phyloP scores from a whole-genome alignment of 2,888 invertebrate genomes.

The Drosophila helvetica region DNA sequence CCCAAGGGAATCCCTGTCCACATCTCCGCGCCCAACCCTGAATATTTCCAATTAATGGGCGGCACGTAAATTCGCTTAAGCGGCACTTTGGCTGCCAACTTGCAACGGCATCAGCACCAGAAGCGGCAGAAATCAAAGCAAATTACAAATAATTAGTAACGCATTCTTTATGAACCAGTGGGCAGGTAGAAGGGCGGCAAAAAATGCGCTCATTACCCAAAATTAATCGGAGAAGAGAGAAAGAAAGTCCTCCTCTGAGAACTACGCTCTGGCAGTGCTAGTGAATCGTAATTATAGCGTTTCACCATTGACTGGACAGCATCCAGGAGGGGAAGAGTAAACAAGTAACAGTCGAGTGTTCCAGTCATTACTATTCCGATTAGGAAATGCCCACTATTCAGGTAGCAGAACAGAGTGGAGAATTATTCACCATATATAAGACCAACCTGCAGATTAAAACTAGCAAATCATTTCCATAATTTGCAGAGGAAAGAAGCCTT shows the following conservation, averaged over 20 bases:
- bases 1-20: neutral
- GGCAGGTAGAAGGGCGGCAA: neutral
- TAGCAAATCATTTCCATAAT: too few relatives aligned
- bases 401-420: too few relatives aligned
- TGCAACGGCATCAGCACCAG: conserved; percentile 18
- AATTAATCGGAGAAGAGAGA: conserved; percentile 30
- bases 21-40: neutral
- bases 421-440: too few relatives aligned
- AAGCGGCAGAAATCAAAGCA: conserved; percentile 60
- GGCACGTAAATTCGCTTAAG: conserved; percentile 61
- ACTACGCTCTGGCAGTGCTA: conserved; percentile 12
- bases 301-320: conserved; percentile 30
- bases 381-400: neutral
- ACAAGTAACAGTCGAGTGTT: neutral
- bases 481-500: too few relatives aligned
- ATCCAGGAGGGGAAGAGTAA: neutral
- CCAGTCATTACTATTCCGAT: neutral
- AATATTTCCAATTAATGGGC: conserved; percentile 56
- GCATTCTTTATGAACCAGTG: conserved; percentile 36
- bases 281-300: conserved; percentile 60
- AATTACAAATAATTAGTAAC: conserved; percentile 74
- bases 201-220: conserved; percentile 61
- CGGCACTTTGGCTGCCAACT: conserved; percentile 47
- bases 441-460: neutral
- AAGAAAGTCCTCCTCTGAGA: conserved; percentile 3